phyloP scores from a whole-genome alignment of 2,113 vertebrate species.

The Hiodon tergisus region DNA sequence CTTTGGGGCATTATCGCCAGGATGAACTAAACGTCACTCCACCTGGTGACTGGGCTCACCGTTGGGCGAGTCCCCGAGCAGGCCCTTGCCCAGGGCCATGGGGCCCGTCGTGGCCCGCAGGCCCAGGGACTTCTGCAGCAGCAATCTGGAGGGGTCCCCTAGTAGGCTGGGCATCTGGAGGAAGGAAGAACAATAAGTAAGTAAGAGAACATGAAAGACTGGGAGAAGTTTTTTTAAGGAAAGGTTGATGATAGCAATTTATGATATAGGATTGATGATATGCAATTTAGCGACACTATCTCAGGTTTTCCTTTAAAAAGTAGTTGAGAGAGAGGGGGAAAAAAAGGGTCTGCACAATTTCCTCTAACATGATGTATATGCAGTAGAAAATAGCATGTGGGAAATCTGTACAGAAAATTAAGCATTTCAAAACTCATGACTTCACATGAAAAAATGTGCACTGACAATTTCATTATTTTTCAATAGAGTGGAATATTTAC shows the following conservation, averaged over 20 bases:
- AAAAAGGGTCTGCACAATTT: background rate
- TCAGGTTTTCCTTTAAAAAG: background rate
- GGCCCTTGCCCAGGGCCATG: slow-evolving; percentile 66
- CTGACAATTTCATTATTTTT: background rate
- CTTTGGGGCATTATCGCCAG: too few relatives aligned
- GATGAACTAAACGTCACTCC: background rate
- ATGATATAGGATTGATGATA: background rate
- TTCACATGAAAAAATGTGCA: background rate
- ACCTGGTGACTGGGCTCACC: slow-evolving; percentile 55
- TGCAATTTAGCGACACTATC: background rate
- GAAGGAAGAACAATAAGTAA: slow-evolving; percentile 3
- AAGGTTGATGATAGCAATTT: background rate
- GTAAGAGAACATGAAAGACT: background rate
- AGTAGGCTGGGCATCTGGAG: slow-evolving; percentile 82
- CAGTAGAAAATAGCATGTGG: background rate
- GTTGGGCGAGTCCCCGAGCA: slow-evolving; percentile 79
- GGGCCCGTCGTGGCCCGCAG: slow-evolving; percentile 63
- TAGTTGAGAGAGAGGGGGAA: background rate
- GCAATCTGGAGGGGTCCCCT: slow-evolving; percentile 80
- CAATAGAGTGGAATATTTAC: background rate
- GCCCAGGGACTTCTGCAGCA: slow-evolving; percentile 79
- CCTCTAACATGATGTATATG: slow-evolving; percentile 18
- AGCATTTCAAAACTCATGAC: background rate
- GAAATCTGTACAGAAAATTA: slow-evolving; percentile 5
- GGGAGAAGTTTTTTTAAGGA: background rate